Conservation (phyloP, 2,113 vertebrate genomes). For the Gymnocephalus cernua region DNA sequence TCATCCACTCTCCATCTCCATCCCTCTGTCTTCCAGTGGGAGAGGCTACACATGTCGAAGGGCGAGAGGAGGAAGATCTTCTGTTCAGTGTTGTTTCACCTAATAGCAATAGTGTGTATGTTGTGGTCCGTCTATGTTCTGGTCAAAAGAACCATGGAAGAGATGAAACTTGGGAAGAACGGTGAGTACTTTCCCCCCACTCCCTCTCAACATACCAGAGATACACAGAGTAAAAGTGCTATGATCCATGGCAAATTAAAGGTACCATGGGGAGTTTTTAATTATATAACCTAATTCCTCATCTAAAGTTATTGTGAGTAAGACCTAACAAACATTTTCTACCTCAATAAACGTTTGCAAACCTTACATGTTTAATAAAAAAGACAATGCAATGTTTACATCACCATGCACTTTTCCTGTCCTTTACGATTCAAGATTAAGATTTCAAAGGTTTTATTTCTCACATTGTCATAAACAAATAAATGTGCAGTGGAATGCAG, state of each 20-base stretch:
- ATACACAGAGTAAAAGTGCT: constrained; percentile 12
- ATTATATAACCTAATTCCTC: neutral
- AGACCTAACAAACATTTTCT: neutral
- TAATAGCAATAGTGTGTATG: constrained; percentile 93
- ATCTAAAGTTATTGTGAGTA: neutral
- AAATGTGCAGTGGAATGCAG: neutral
- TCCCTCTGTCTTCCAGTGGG: constrained; percentile 87
- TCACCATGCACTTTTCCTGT: neutral
- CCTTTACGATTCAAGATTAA: neutral
- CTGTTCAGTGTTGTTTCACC: constrained; percentile 94
- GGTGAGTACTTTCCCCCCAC: constrained; percentile 81
- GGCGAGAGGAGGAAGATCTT: constrained; percentile 95
- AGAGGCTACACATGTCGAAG: constrained; percentile 95
- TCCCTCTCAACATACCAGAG: constrained; percentile 26
- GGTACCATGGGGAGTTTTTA: constrained; percentile 1
- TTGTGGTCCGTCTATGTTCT: constrained; percentile 94
- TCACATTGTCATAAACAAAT: neutral
- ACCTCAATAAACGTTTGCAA: neutral
- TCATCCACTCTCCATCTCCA: neutral
- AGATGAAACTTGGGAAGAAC: constrained; percentile 92
- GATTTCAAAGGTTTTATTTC: neutral
- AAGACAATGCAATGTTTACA: neutral
- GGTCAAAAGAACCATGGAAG: constrained; percentile 91
- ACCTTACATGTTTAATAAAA: neutral
- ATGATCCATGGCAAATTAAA: neutral